Evolutionary conservation across 2,113 vertebrate genomes (phyloP), one percentile per base, ranked within the genome.

Genomic region (Protomyctophum bolini): DNA sequence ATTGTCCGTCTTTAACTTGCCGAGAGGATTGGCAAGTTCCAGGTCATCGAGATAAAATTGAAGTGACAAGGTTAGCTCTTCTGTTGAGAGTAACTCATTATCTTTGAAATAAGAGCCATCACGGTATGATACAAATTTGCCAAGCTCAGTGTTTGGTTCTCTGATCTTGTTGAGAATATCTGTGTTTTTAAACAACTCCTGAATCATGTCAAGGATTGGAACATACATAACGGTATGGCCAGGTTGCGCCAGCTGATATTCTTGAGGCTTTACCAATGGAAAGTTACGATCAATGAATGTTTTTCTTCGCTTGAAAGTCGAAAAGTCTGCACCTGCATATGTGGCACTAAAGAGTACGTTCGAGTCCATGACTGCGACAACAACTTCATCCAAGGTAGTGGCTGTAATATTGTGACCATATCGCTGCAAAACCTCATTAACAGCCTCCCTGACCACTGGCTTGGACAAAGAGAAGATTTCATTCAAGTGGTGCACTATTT

Each of bases 131-230:
- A 14, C 29, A 72, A 80, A 66, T 2, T 75, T 7, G 58, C 76
- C 50, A 57, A 15, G 2, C 2, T 21, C 58, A 47, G 45, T 52
- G 3, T 67, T 41, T 48, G 58, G 0, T 68, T 80, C 68, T 5
- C 1, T 64, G 1, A 83, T 75, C 49, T 67, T 77, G 10, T 4
- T 54, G 1, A 80, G 45, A 63, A 86, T 73, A 6, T 86, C 68
- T 52, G 71, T 76, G 15, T 81, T 70, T 78, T 73, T 83, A 29
- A 83, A 83, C 12, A 81, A 49, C 21, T 76, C 69, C 4, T 86
- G 80, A 63, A 78, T 67, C 61, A 75, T 83, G 61, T 58, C 12
- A 71, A 86, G 80, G 7, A 83, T 73, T 7, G 81, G 75, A 61
- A 78, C 77, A 81, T 86, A 77, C 74, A 83, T 74, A 0, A 15